Base-by-base conservation (phyloP, 2,113 vertebrate species). In the Apus apus region DNA sequence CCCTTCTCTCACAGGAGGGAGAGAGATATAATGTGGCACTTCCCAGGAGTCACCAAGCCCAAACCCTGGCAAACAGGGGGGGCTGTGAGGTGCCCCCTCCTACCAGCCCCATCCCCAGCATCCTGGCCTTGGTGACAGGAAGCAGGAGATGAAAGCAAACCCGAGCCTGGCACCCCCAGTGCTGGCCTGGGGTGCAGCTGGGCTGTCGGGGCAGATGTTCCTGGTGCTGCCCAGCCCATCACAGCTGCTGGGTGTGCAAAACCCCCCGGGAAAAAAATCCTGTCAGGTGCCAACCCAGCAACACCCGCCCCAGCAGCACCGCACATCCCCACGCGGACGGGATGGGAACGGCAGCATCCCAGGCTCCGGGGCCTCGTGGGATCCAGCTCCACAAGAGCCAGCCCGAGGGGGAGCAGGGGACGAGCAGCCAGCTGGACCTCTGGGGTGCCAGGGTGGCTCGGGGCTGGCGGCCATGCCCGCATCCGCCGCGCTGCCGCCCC, bases 311-410 rank as follows among this genome's bases (percentile, higher is more conserved):
- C 0, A 32, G 3, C 80, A 71, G 19, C 56, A 45, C 40, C 32
- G 13, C 4, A 5, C 34, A 15, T 12, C 21, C n/a, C 48, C 6
- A 1, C 21, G 27, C 58, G 9, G 14, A 19, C 6, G 17, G 45
- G 45, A 46, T 16, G 45, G 45, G 45, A 15, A 17, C 5, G 57
- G 70, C 73, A 46, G 43, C 61, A 51, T 5, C 62, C 19, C 25
- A n/a, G 27, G 3, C n/a, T 22, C 22, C 0, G 0, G 20, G 34
- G 25, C 40, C 56, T n/a, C 15, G 0, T 0, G 1, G 51, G 57
- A 21, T 54, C 53, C 1, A 1, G 11, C 32, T 71, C 16, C 27
- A 5, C 8, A 3, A 51, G 7, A 80, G 5, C 0, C 0, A n/a
- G 5, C 11, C 76, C 1, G 0, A 70, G 38, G 5, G 4, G 8